These are phyloP conservation scores for Drosophila bifasciata DNA, from an alignment of 1,140 invertebrate species.

Conservation along the genomic window DNA sequence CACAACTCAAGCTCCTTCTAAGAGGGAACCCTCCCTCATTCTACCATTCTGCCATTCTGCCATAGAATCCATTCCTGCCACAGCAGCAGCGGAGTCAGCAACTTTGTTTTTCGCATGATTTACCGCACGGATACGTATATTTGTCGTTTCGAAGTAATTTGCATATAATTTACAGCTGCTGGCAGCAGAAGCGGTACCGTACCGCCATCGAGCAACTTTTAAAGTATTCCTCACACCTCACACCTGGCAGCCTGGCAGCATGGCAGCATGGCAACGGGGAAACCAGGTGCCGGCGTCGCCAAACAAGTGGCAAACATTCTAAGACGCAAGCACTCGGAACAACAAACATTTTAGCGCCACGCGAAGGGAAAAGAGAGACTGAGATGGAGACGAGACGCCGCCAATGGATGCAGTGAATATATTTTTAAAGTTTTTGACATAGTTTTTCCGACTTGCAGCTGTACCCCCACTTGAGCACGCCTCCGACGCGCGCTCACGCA, in stretches of 20 bases:
- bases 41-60: background rate
- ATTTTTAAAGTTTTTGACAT: slow-evolving; percentile 83
- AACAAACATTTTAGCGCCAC: slow-evolving; percentile 67
- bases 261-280: background rate
- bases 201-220: slow-evolving; percentile 50
- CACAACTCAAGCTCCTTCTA: background rate
- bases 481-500: slow-evolving; percentile 32
- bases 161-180: slow-evolving; percentile 78
- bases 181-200: slow-evolving; percentile 32
- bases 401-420: slow-evolving; percentile 47
- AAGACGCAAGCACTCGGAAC: slow-evolving; percentile 30
- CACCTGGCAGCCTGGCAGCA: slow-evolving; percentile 17
- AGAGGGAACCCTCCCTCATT: background rate
- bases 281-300: slow-evolving; percentile 23
- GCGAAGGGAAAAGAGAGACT: slow-evolving; percentile 9
- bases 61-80: too few relatives aligned
- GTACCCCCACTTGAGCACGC: slow-evolving; percentile 72
- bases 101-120: slow-evolving; percentile 78
- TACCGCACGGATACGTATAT: slow-evolving; percentile 75
- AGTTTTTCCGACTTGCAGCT: slow-evolving; percentile 56
- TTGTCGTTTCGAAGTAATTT: slow-evolving; percentile 77
- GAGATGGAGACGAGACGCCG: background rate
- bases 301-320: slow-evolving; percentile 40
- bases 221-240: slow-evolving; percentile 74
- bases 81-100: slow-evolving; percentile 50